Base-by-base conservation (phyloP, 2,888 invertebrate genomes). In the Drosophila affinis region DNA sequence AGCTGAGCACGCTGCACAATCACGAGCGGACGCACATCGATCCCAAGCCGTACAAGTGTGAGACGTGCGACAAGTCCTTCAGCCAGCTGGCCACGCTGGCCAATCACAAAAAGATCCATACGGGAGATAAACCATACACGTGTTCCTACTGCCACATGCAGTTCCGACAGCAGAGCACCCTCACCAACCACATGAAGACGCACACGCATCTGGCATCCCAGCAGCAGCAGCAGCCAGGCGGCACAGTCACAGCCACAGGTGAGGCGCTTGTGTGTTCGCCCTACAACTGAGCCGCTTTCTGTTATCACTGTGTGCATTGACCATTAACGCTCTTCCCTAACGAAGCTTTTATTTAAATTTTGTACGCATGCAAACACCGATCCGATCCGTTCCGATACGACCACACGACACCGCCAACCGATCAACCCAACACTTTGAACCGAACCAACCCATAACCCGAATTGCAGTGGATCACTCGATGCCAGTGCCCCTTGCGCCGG, bases 291-390 rank as follows among this genome's bases (percentile, higher is more conserved):
- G 87, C 81, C 87, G 88, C 88, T 85, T 85, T 83, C 79, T 88
- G 89, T 89, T 80, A 89, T 89, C 89, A 85, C 85, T 85, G 83
- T 84, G 83, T 85, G 87, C 87, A 85, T 86, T 85, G 83, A 84
- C 79, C 76, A 88, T 79, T 85, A 88, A 85, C 87, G 84, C 84
- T 89, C 89, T 89, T 84, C 90, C 90, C 90, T 90, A 90, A 90
- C 91, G 89, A 90, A 90, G 88, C 90, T 90, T 91, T 90, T 88
- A 88, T 90, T 90, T 91, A 86, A 90, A 90, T 90, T 87, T 87
- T 72, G 89, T 89, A 90, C 90, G 90, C 90, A 86, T 88, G 88
- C 88, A 49, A 79, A 78, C 74, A 78, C 74, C 39, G 14, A 65
- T 59, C 46, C 75, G 54, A 61, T 44, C 54, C 77, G 67, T 14